Evolutionary conservation across 2,888 invertebrate genomes (phyloP), one percentile per base, ranked within the genome.

Genomic region (Lottia scabra): DNA sequence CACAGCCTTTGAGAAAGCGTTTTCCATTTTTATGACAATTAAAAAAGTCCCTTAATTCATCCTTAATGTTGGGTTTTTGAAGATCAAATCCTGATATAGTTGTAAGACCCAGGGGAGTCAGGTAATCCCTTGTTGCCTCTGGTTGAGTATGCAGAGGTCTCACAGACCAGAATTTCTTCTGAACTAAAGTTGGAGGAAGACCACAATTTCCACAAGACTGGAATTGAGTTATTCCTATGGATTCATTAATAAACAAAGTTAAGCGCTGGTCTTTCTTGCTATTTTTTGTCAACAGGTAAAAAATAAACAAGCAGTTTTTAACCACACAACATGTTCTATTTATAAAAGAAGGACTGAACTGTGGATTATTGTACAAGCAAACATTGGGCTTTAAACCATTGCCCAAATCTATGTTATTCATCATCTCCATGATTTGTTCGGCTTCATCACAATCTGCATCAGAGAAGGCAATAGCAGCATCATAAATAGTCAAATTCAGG

Each of bases 391-490:
- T 30, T n/a, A 8, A 16, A 19, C 38, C 30, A 62, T 68, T 30
- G n/a, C 30, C 62, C 15, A 68, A 46, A 6, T 68, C 27, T 13
- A 68, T 19, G 16, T 27, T 38, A 4, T 30, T 68, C 68, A 73
- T 68, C 10, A 23, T 30, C 13, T 66, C 67, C 44, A 64, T 67
- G 15, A 75, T 68, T 8, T 67, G 70, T 13, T 69, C 65, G 12
- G 77, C 72, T 12, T 70, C 65, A 8, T 70, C 56, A 19, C 6
- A 8, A 56, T 56, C 56, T 23, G 19, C 10, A 6, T 10, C 2
- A 23, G 13, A 19, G 23, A 71, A 67, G 4, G 26, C 43, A 63
- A 66, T 44, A 44, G 71, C 66, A 30, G 45, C 66, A 71, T 71
- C 71, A n/a, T 46, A 71, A 66, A 63, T 30, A 30, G 2, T 5